Conservation (phyloP, 2,888 invertebrate species). For the Ochropleura leucogaster region DNA sequence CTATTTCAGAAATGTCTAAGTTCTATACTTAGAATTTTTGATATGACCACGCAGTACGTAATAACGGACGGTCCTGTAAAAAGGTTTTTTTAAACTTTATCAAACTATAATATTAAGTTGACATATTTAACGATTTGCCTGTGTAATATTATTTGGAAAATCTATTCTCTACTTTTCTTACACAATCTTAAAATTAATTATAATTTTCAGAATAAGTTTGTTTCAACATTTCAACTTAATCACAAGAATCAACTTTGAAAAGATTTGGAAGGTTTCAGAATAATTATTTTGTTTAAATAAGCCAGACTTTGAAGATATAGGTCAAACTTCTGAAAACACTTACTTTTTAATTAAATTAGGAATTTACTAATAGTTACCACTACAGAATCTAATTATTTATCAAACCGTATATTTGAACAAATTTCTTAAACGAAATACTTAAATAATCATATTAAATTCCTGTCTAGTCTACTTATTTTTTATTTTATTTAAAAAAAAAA, state of each 20-base stretch:
- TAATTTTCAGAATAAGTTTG: background rate
- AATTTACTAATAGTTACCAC: background rate
- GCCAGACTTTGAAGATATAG: background rate
- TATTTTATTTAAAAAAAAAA: too few species aligned
- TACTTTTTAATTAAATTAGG: background rate
- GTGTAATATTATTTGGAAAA: background rate
- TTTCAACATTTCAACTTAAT: background rate
- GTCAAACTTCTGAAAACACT: background rate
- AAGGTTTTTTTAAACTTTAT: background rate
- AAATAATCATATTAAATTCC: background rate
- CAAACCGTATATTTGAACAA: background rate
- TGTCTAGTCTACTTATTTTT: too few species aligned
- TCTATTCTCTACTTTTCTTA: background rate
- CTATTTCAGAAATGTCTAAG: constrained; percentile 86
- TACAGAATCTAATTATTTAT: background rate
- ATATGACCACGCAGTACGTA: constrained; percentile 57
- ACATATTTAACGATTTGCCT: background rate
- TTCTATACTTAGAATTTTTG: constrained; percentile 74
- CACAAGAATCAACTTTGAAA: background rate
- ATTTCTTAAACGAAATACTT: background rate
- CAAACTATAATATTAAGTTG: background rate
- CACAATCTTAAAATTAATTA: background rate
- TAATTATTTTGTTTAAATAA: background rate
- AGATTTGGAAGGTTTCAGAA: background rate
- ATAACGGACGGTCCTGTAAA: constrained; percentile 27